phyloP scores from a whole-genome alignment of 1,140 invertebrate genomes.

The Dendroctonus valens region DNA sequence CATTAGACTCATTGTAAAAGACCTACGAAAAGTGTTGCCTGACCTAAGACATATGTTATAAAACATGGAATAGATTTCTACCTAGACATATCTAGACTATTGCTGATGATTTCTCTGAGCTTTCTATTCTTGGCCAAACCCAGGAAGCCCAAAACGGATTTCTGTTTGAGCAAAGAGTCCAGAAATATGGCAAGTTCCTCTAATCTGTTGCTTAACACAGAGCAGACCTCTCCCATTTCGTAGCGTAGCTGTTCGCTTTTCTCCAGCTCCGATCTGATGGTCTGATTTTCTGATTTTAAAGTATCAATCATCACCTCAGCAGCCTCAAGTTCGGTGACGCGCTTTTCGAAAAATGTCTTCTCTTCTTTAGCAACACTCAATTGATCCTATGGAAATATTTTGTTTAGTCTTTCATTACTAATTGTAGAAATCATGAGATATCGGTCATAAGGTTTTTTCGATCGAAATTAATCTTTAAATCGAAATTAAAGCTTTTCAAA shows the following conservation, averaged over 20 bases:
- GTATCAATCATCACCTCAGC: constrained; percentile 8
- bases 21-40: constrained; percentile 28
- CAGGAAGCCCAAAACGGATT: constrained; percentile 55
- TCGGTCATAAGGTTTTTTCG: too few relatives aligned
- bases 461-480: too few relatives aligned
- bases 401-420: too few relatives aligned
- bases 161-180: constrained; percentile 66
- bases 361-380: constrained; percentile 42
- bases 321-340: constrained; percentile 19
- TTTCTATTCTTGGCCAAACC: constrained; percentile 53
- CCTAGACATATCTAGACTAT: constrained; percentile 59
- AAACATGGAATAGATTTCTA: constrained; percentile 1
- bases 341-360: constrained; percentile 39
- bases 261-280: constrained; percentile 49
- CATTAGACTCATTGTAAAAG: constrained; percentile 51
- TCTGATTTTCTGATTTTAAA: constrained; percentile 40
- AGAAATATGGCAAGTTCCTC: constrained; percentile 71
- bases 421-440: too few relatives aligned
- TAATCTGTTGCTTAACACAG: constrained; percentile 61
- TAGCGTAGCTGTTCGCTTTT: constrained; percentile 54
- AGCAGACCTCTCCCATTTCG: constrained; percentile 65
- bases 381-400: constrained; percentile 33
- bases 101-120: constrained; percentile 57
- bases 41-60: background rate
- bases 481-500: too few relatives aligned